Percentiles rank a stretch among this genome's conserved stretches.
These are phyloP conservation scores for Champsocephalus esox DNA, from an alignment of 2,797 vertebrate genomes.

Conservation along the genomic window DNA sequence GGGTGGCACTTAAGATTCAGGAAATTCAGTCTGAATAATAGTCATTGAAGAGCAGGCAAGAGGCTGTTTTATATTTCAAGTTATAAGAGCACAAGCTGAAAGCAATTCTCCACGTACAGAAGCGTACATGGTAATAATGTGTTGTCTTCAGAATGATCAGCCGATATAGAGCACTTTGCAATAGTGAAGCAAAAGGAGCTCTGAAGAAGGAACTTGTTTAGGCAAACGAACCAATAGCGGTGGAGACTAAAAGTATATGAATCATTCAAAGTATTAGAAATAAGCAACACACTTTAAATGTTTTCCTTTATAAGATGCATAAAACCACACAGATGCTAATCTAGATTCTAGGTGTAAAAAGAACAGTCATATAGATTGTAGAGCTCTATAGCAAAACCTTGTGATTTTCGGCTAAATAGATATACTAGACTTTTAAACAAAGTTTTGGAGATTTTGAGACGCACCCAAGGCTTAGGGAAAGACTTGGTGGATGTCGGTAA, in stretches of 20 bases:
- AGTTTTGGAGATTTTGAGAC: slow-evolving; percentile 22
- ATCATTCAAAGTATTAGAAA: slow-evolving; percentile 12
- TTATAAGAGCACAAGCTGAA: slow-evolving; percentile 41
- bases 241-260: background rate
- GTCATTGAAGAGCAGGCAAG: slow-evolving; percentile 29
- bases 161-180: slow-evolving; percentile 18
- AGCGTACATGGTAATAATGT: slow-evolving; percentile 27
- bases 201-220: slow-evolving; percentile 8
- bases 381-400: background rate
- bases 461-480: slow-evolving; percentile 34
- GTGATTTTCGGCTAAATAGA: background rate
- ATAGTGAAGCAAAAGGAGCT: slow-evolving; percentile 9
- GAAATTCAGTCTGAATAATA: slow-evolving; percentile 57
- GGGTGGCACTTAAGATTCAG: slow-evolving; percentile 45
- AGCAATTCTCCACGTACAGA: slow-evolving; percentile 39
- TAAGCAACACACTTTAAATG: background rate
- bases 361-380: background rate
- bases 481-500: slow-evolving; percentile 36
- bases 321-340: slow-evolving; percentile 18
- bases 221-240: background rate
- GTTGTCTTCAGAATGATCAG: slow-evolving; percentile 34
- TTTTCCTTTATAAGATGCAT: background rate
- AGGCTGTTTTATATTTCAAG: slow-evolving; percentile 40
- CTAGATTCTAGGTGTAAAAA: slow-evolving; percentile 7
- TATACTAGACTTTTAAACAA: background rate